A percentile compares a stretch with the other conserved stretches of the same genome.
Evolutionary conservation across 2,888 invertebrate genomes (phyloP).

Genomic region (Diarsia brunnea): DNA sequence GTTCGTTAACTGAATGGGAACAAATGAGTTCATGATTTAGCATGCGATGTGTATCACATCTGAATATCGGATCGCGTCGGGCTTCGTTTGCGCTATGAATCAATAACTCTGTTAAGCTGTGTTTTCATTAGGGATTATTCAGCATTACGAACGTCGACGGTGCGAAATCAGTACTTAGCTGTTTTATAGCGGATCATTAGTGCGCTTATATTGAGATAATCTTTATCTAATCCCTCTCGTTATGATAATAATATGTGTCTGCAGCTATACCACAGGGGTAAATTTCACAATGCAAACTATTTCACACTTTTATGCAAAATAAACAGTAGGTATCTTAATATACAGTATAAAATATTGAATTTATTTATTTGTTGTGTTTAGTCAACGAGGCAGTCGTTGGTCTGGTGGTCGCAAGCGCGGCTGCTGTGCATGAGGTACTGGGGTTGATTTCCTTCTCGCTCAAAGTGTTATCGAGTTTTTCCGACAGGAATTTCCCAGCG

Average conservation of each 20-base stretch:
- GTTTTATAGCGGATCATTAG: conserved; percentile 54
- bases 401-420: too few species aligned
- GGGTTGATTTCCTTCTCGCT: too few species aligned
- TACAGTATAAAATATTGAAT: too few species aligned
- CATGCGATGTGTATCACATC: conserved; percentile 79
- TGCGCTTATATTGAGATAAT: conserved; percentile 41
- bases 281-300: not conserved
- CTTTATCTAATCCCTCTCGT: conserved; percentile 9
- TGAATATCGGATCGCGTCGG: conserved; percentile 78
- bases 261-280: not conserved
- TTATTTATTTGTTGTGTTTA: too few species aligned
- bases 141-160: conserved; percentile 67
- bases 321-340: too few species aligned
- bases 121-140: conserved; percentile 78
- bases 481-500: too few species aligned
- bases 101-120: conserved; percentile 79
- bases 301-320: not conserved
- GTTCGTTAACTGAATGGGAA: conserved; percentile 85
- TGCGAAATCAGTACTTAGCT: conserved; percentile 57
- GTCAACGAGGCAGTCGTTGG: too few species aligned
- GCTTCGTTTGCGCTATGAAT: conserved; percentile 80
- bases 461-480: too few species aligned
- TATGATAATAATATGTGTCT: conserved; percentile 18
- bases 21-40: conserved; percentile 87
- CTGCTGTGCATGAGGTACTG: too few species aligned